These are phyloP conservation scores for Ochropacha duplaris DNA, from an alignment of 2,888 invertebrate species.

Conservation along the genomic window DNA sequence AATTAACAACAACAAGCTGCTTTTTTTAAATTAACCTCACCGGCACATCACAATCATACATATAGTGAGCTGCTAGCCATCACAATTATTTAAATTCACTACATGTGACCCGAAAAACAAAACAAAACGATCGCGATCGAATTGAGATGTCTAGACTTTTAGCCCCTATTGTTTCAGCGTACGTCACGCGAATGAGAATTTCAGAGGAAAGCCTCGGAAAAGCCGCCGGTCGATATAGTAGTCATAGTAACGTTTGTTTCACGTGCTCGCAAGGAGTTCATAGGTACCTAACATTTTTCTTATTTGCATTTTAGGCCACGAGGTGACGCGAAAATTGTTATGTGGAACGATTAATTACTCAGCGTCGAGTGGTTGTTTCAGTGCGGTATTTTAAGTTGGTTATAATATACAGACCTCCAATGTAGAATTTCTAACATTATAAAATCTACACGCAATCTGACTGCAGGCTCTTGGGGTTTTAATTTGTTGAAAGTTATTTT, in stretches of 20 bases:
- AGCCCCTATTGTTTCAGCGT: constrained; percentile 70
- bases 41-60: constrained; percentile 26
- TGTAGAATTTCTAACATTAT: background rate
- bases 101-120: background rate
- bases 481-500: background rate
- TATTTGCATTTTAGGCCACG: constrained; percentile 78
- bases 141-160: constrained; percentile 54
- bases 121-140: constrained; percentile 4
- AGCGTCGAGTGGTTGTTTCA: constrained; percentile 13
- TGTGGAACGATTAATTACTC: constrained; percentile 43
- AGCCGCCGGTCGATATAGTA: constrained; percentile 79
- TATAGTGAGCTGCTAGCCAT: constrained; percentile 3
- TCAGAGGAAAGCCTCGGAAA: constrained; percentile 78
- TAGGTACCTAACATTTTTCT: constrained; percentile 52
- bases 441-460: background rate
- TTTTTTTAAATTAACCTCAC: constrained; percentile 43
- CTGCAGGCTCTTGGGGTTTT: background rate
- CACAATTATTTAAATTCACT: background rate
- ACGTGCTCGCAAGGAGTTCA: constrained; percentile 61
- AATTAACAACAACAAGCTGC: constrained; percentile 44
- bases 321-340: constrained; percentile 57
- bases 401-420: background rate
- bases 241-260: constrained; percentile 78
- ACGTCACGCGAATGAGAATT: constrained; percentile 74
- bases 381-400: constrained; percentile 6